These are phyloP conservation scores for Phaethornis superciliosus DNA, from an alignment of 2,113 vertebrate species.

Conservation along the genomic window DNA sequence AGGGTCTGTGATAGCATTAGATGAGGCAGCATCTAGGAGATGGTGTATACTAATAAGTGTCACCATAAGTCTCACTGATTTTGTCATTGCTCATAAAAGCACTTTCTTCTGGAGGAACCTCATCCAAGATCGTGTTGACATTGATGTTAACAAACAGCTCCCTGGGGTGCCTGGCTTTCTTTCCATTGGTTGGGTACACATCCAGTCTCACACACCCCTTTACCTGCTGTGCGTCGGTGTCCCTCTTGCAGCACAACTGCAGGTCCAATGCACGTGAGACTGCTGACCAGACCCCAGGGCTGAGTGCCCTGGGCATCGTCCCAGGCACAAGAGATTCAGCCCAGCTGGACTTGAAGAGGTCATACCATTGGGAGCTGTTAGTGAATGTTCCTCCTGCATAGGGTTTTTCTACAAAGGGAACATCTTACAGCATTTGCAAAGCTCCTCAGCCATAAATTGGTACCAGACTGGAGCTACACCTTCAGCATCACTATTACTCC, in stretches of 20 bases:
- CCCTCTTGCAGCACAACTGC: neutral
- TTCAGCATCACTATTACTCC: neutral
- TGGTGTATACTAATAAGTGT: neutral
- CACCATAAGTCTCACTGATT: neutral
- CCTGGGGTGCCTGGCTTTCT: neutral
- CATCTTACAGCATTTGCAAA: neutral
- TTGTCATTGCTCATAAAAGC: neutral
- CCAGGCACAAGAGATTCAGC: neutral
- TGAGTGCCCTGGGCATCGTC: neutral
- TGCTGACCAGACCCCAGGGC: fast-evolving
- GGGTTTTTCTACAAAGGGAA: neutral
- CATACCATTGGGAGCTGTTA: neutral
- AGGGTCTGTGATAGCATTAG: neutral
- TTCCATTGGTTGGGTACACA: neutral
- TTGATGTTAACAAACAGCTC: neutral
- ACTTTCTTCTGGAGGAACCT: neutral
- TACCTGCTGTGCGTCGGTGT: fast-evolving
- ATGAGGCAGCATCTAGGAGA: neutral
- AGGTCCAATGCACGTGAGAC: neutral
- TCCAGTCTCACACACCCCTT: neutral
- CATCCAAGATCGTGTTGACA: neutral
- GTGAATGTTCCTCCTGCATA: neutral
- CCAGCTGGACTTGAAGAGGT: neutral
- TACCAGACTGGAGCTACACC: neutral
- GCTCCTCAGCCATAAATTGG: neutral